Percentiles rank a stretch among this genome's conserved stretches.
phyloP scores from a whole-genome alignment of 1,140 invertebrate species.

The roundworm (Caenorhabditis elegans) region WBcel235 BX284602.5:10274001-10274500 shows the following conservation, averaged over 20 bases:
- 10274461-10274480: too few relatives aligned
- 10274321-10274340: neutral
- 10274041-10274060: too few relatives aligned
- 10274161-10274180: neutral
- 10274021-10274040: too few relatives aligned
- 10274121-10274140: too few relatives aligned
- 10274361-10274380: neutral
- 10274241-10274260: neutral
- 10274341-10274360: neutral
- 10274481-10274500: neutral
- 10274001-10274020: too few relatives aligned
- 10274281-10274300: constrained; percentile 5
- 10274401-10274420: neutral
- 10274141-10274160: neutral
- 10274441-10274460: too few relatives aligned
- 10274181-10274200: too few relatives aligned
- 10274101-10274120: neutral
- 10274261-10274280: neutral
- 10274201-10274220: too few relatives aligned
- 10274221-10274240: neutral
- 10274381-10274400: neutral
- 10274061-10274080: too few relatives aligned
- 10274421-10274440: constrained; percentile 4
- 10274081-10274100: too few relatives aligned
- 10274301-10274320: constrained; percentile 14